Conservation (phyloP, 2,797 vertebrate species). For the Lepilemur septentrionalis region DNA sequence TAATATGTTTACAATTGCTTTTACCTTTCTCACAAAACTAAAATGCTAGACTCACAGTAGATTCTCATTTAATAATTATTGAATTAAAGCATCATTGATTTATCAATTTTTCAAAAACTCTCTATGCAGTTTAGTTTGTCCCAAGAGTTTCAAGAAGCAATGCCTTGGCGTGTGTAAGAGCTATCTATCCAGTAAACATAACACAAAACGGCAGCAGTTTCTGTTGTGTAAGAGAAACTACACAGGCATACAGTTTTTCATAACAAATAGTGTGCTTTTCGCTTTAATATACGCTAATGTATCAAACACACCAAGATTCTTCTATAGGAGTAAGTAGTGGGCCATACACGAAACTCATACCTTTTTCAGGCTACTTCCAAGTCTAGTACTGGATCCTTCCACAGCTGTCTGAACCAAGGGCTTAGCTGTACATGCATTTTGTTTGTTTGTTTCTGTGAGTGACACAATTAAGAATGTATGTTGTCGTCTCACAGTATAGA, state of each 20-base stretch:
- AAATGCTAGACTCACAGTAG: neutral
- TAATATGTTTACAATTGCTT: neutral
- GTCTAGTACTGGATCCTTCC: neutral
- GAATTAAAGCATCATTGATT: neutral
- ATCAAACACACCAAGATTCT: neutral
- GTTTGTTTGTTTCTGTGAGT: conserved; percentile 1
- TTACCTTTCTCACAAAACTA: neutral
- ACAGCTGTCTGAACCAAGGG: neutral
- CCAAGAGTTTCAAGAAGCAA: neutral
- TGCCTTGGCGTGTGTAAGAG: neutral
- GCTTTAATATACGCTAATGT: neutral
- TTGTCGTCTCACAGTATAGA: neutral
- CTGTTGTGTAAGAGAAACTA: neutral
- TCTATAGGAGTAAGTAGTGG: neutral
- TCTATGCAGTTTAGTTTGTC: neutral
- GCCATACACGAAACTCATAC: neutral
- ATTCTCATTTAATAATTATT: neutral
- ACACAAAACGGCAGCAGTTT: neutral
- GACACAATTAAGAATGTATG: neutral
- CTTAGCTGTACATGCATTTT: neutral
- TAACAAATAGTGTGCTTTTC: neutral
- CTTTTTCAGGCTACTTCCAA: neutral
- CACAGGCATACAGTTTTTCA: neutral
- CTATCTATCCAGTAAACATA: neutral
- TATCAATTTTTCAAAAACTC: neutral